Evolutionary conservation across 2,113 vertebrate genomes (phyloP).

Genomic region (Caracal caracal): DNA sequence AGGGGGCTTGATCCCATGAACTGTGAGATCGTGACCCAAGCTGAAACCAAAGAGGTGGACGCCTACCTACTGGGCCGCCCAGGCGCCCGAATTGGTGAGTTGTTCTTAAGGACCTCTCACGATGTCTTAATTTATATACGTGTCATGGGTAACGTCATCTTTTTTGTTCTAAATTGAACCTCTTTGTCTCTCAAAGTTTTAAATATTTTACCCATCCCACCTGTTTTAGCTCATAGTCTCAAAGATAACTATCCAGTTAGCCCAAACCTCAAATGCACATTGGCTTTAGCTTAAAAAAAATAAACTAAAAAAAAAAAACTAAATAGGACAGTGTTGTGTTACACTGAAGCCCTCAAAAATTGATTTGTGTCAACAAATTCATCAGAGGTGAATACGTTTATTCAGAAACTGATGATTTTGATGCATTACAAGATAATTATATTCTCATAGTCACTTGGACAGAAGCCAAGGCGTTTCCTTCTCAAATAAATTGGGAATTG

Average conservation of each 20-base stretch:
- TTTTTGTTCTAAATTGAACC: neutral
- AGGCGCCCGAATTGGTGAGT: no score
- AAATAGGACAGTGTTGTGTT: neutral
- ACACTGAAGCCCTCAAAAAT: neutral
- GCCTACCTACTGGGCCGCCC: no score
- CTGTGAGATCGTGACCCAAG: no score
- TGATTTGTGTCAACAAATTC: neutral
- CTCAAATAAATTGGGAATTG: neutral
- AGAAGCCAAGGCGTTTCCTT: neutral
- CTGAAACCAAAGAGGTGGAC: no score
- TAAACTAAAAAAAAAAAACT: neutral
- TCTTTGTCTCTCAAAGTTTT: neutral
- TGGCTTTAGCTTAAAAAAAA: neutral
- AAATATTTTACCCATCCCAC: neutral
- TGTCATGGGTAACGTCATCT: fast-evolving
- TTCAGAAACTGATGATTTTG: neutral
- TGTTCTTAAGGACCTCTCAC: neutral
- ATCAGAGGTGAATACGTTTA: neutral
- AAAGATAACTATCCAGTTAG: neutral
- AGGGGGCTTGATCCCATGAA: no score
- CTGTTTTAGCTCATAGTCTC: neutral
- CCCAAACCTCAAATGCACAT: neutral
- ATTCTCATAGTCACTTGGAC: neutral
- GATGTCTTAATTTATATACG: neutral
- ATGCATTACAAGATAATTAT: neutral